phyloP scores from a whole-genome alignment of 2,888 invertebrate genomes.

The Cosmorhoe ocellata region DNA sequence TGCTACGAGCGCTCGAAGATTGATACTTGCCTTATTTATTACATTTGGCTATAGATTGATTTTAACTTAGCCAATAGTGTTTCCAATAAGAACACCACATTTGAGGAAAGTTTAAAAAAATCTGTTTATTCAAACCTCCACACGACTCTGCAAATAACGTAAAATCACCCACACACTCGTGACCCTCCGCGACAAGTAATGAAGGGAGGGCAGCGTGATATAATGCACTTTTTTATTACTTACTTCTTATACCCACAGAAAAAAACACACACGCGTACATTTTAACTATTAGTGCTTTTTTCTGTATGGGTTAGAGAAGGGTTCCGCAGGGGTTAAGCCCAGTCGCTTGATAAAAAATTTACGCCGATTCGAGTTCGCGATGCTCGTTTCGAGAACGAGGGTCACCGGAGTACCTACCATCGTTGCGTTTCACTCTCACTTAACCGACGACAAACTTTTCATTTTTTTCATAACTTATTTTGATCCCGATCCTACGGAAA shows the following conservation, averaged over 20 bases:
- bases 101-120: too few species aligned
- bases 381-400: constrained; percentile 54
- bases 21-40: too few species aligned
- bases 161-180: constrained; percentile 52
- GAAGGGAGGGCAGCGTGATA: constrained; percentile 78
- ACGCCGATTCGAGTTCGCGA: constrained; percentile 67
- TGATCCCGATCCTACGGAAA: constrained; percentile 29
- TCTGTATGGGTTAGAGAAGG: constrained; percentile 69
- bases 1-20: too few species aligned
- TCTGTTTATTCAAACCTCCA: constrained; percentile 14
- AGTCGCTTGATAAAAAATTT: constrained; percentile 73
- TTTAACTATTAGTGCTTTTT: constrained; percentile 78
- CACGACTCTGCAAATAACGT: constrained; percentile 35
- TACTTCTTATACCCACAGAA: constrained; percentile 79
- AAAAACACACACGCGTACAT: constrained; percentile 72
- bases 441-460: constrained; percentile 24
- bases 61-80: too few species aligned
- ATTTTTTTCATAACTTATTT: constrained; percentile 27
- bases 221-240: constrained; percentile 82
- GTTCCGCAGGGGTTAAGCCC: constrained; percentile 70
- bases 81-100: too few species aligned
- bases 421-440: constrained; percentile 40
- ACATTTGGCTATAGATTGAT: too few species aligned
- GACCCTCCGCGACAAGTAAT: constrained; percentile 72
- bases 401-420: constrained; percentile 52